Conservation (phyloP, 2,113 vertebrate genomes). For the Colistium nudipinnis region DNA sequence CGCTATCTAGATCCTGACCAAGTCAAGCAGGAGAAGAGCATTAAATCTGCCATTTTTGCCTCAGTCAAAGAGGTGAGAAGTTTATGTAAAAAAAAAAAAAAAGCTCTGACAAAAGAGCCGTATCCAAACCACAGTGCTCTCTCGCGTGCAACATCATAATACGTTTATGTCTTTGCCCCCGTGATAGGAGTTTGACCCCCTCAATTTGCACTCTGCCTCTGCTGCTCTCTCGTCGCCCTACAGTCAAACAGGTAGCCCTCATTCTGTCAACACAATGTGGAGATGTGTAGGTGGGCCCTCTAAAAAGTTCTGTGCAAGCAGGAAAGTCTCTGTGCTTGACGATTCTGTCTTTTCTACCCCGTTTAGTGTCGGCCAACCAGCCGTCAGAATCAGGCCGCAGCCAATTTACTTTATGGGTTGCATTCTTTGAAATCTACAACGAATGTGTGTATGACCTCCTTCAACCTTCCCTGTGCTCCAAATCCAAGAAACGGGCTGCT, state of each 20-base stretch:
- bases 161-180: not conserved
- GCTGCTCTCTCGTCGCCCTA: constrained; percentile 44
- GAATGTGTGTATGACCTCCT: constrained; percentile 89
- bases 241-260: constrained; percentile 63
- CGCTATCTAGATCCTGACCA: constrained; percentile 83
- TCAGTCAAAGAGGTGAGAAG: constrained; percentile 84
- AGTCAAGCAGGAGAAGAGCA: constrained; percentile 82
- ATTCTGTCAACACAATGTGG: not conserved
- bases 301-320: too few relatives aligned
- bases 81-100: not conserved
- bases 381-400: constrained; percentile 26
- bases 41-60: constrained; percentile 82
- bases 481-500: constrained; percentile 81
- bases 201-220: not conserved
- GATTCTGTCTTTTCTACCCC: not conserved
- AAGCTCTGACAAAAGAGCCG: not conserved
- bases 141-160: not conserved
- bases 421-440: constrained; percentile 92
- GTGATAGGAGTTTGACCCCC: constrained; percentile 56
- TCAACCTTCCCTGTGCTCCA: constrained; percentile 69
- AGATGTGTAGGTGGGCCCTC: too few relatives aligned
- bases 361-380: constrained; percentile 39
- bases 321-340: too few relatives aligned
- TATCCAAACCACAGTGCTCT: not conserved
- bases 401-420: constrained; percentile 86